phyloP scores from a whole-genome alignment of 2,113 vertebrate genomes.

The Numida meleagris region DNA sequence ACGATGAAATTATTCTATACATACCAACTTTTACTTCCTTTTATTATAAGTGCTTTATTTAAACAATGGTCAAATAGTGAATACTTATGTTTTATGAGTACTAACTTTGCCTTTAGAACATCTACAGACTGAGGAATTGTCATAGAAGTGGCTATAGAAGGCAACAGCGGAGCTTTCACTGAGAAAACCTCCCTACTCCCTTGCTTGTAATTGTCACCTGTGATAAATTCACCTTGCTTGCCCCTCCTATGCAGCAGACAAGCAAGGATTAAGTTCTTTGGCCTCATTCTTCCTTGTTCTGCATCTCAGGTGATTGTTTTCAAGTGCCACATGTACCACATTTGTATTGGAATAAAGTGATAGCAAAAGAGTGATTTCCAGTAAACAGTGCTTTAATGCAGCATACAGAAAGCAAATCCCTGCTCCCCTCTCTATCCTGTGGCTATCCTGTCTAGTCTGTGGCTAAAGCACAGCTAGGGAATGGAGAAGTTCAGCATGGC shows the following conservation, averaged over 20 bases:
- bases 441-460: no score
- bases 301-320: neutral
- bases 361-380: neutral
- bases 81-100: neutral
- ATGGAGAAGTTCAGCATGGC: neutral
- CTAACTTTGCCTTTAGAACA: neutral
- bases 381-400: neutral
- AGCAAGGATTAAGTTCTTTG: neutral
- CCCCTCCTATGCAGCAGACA: neutral
- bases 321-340: neutral
- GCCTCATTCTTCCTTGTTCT: neutral
- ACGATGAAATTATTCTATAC: neutral
- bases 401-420: neutral
- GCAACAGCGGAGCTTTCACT: neutral
- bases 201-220: neutral
- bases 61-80: neutral
- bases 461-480: neutral
- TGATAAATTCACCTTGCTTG: neutral
- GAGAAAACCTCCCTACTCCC: neutral
- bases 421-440: neutral
- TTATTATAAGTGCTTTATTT: conserved; percentile 12
- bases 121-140: neutral
- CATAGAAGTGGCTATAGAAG: neutral
- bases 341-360: neutral
- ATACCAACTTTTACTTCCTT: conserved; percentile 29